Conservation (phyloP, 2,888 invertebrate species). For the Thymelicus acteon region DNA sequence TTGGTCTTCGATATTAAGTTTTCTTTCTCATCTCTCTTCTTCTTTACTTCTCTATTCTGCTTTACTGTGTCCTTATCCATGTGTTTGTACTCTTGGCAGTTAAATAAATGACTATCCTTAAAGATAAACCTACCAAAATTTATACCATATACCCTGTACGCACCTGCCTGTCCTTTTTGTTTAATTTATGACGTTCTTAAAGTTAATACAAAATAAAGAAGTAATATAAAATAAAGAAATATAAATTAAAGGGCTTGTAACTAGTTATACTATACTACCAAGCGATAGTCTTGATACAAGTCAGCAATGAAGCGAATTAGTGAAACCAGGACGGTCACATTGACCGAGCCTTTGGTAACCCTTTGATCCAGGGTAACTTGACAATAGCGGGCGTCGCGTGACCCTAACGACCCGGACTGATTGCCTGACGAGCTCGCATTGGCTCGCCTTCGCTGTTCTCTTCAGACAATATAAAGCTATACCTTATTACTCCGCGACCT, state of each 20-base stretch:
- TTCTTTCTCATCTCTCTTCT: no score
- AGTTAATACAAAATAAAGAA: no score
- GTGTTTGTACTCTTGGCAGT: no score
- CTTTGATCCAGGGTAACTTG: constrained; percentile 31
- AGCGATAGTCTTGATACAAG: not conserved
- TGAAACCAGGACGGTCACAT: constrained; percentile 32
- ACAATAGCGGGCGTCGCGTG: constrained; percentile 31
- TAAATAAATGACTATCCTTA: no score
- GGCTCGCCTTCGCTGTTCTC: constrained; percentile 24
- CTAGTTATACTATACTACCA: not conserved
- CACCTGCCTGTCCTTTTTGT: no score
- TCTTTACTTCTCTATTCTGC: no score
- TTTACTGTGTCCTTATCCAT: no score
- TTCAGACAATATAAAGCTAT: constrained; percentile 27
- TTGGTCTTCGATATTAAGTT: no score
- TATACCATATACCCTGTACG: no score
- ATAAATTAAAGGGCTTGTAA: not conserved
- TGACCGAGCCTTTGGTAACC: constrained; percentile 29
- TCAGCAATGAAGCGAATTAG: constrained; percentile 22
- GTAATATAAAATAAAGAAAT: not conserved
- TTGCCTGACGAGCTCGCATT: constrained; percentile 31
- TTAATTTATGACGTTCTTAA: no score
- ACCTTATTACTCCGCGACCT: constrained; percentile 15
- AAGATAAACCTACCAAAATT: no score
- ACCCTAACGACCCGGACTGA: constrained; percentile 32